Evolutionary conservation across 2,113 vertebrate species (phyloP).

Genomic region (Oncorhynchus gorbuscha): DNA sequence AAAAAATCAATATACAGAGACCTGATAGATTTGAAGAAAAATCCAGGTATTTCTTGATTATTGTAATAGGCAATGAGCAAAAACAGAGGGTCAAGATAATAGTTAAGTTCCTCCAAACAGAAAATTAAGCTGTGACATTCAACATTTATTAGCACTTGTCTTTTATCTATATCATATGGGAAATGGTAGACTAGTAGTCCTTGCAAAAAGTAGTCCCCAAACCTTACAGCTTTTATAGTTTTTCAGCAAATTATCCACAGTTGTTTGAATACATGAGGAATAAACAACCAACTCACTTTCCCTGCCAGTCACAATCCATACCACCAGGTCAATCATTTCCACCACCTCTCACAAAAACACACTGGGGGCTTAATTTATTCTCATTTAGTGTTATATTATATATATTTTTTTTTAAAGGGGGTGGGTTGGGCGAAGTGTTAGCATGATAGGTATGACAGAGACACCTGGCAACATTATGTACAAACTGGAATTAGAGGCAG

Average conservation of each 20-base stretch:
- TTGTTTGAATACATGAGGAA: not conserved
- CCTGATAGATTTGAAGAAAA: too few relatives aligned
- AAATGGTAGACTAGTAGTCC: conserved; percentile 32
- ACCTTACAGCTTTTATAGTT: conserved; percentile 58
- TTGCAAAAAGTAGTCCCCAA: conserved; percentile 58
- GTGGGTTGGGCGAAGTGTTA: conserved; percentile 29
- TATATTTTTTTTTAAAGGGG: not conserved
- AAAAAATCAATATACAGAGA: too few relatives aligned
- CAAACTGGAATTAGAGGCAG: conserved; percentile 52
- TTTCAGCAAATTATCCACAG: conserved; percentile 25
- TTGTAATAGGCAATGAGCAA: too few relatives aligned
- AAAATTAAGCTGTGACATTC: not conserved
- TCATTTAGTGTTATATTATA: conserved; percentile 50
- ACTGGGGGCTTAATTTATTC: conserved; percentile 29
- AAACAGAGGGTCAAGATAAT: too few relatives aligned
- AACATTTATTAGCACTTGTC: conserved; percentile 61
- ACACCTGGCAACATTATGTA: conserved; percentile 66
- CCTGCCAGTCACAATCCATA: conserved; percentile 3
- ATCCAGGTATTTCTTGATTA: too few relatives aligned
- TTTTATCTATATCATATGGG: conserved; percentile 53
- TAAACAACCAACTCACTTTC: conserved; percentile 5
- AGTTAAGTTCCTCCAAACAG: too few relatives aligned
- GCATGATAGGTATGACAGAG: conserved; percentile 47
- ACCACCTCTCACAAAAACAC: conserved; percentile 32
- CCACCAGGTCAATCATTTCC: not conserved